Base-by-base conservation (phyloP, 1,140 invertebrate genomes). In the Eupeodes corollae region DNA sequence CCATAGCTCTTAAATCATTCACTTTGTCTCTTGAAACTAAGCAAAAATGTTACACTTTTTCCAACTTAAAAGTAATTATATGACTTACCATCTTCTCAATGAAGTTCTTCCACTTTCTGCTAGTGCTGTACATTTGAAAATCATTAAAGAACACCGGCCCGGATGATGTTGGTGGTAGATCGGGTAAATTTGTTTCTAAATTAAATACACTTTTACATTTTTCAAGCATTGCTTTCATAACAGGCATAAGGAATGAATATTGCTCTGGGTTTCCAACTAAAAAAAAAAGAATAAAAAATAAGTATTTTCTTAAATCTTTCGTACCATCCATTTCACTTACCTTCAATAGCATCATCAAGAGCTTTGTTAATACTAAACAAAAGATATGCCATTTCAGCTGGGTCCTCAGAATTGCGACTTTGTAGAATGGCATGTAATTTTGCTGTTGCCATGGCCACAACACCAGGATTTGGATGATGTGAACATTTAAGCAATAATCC, bases 241-340 rank as follows among this genome's bases (percentile, higher is more conserved):
- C 76, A 5, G 78, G 78, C 54, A 81, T 75, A 1, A 82, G 49
- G 54, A 79, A 82, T 5, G 77, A 76, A 57, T 80, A 79, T 48
- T 77, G 76, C 44, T 78, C 77, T 6, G 71, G 65, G 53, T 75
- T 72, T 3, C 68, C 68, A 50, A 64, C 74, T 76, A 40, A 16
- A 57, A 54, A 32, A 45, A 46, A 39, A 9, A 6, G 18, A 55
- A 40, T 9, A 39, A 50, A 34, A 43, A 1, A 43, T 9, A 26
- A 35, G 26, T 33, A 43, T 35, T 31, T 31, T 26, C 6, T 15
- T 21, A n/a, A 12, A 12, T 14, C 13, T 9, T n/a, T 19, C 32
- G 1, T 38, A 2, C 5, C 26, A 38, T 32, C 12, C 8, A 26
- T 42, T 47, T 18, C 14, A 55, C 51, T 48, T 53, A 72, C 70